Base-by-base conservation (phyloP, 2,888 invertebrate genomes). In the Parochlus steinenii region DNA sequence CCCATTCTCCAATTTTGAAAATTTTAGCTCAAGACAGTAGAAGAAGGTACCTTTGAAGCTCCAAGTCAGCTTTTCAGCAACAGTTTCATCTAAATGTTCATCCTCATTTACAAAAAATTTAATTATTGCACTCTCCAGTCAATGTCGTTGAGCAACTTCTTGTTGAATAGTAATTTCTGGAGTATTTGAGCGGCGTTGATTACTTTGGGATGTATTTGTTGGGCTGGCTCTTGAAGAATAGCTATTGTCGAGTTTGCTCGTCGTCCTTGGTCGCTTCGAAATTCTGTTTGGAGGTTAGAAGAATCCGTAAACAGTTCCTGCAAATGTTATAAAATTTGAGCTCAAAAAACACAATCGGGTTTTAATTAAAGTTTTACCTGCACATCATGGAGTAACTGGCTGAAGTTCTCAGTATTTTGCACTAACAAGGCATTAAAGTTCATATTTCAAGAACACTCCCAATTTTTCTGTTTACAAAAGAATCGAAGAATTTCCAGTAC, bases 41-140 rank as follows among this genome's bases (percentile, higher is more conserved):
- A 71, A 80, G 49, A 81, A 80, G 44, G 71, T 69, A 6, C 71
- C 65, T 48, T 72, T 74, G 41, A 77, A 64, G 37, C 71, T 62
- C 42, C 62, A 71, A 65, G 62, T 46, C 50, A 63, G 51, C n/a
- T n/a, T n/a, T n/a, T n/a, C n/a, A 20, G 51, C 50, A 38, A 47
- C 48, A 18, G 71, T 70, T 27, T 75, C 55, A 37, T 64, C 62
- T 4, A 58, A 51, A 46, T 54, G 57, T 12, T 62, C 59, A 37
- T 61, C 33, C 6, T 70, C 60, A 37, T 67, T 64, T 61, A 78
- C 68, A 10, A 81, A 54, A 39, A 75, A 63, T 66, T 65, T 50
- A 80, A 61, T 45, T 75, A 69, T 26, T 70, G 66, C 4, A 68
- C 52, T 47, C 74, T 71, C 67, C 80, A 81, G 23, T 70, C 65